A percentile compares a stretch with the other conserved stretches of the same genome.
These are phyloP conservation scores for Brachionus rubens DNA, from an alignment of 1,140 invertebrate genomes.

Conservation along the genomic window DNA sequence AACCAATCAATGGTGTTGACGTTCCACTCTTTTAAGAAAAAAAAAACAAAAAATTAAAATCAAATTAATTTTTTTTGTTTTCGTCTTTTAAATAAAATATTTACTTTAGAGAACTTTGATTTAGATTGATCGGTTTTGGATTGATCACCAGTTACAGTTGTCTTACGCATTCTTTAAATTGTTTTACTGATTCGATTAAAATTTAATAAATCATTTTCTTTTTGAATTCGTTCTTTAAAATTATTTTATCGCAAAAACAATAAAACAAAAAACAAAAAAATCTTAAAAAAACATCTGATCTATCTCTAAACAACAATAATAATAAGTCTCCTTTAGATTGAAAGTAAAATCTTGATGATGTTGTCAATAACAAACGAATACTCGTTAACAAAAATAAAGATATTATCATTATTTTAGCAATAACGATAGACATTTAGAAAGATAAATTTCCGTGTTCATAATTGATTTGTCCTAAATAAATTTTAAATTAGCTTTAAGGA, in stretches of 20 bases:
- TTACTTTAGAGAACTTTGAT: no score
- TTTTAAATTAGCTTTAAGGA: not conserved
- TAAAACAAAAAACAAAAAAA: not conserved
- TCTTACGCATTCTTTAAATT: no score
- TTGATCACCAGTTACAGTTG: no score
- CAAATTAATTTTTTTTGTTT: no score
- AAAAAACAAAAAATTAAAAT: not conserved
- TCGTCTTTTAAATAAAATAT: no score
- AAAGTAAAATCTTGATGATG: not conserved
- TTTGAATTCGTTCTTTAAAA: not conserved
- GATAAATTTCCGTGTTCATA: no score
- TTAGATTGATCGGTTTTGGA: no score
- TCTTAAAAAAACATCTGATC: not conserved
- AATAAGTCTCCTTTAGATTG: no score
- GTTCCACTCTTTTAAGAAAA: not conserved
- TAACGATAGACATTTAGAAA: no score
- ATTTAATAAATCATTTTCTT: not conserved
- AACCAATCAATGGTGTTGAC: not conserved
- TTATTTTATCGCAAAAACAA: not conserved
- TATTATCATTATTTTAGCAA: no score
- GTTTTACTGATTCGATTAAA: no score
- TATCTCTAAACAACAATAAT: not conserved
- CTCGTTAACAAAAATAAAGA: not conserved
- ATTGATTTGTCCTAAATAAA: slow-evolving; percentile 18
- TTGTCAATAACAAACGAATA: not conserved